Evolutionary conservation across 2,113 vertebrate species (phyloP).

Genomic region (Lepus americanus): DNA sequence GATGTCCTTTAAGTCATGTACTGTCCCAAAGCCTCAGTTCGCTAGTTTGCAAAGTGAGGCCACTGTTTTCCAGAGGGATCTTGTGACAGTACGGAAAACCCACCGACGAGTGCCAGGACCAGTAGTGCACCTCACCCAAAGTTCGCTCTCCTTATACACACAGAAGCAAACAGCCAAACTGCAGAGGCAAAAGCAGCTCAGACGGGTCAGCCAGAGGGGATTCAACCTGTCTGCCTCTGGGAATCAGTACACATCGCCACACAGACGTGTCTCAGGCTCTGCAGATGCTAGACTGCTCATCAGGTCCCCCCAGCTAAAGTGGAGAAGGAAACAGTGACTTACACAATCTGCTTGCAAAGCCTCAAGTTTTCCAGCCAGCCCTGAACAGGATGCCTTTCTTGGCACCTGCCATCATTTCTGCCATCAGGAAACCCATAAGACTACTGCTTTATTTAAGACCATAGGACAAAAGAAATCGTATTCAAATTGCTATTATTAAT

Average conservation of each 20-base stretch:
- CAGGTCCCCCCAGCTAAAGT: background rate
- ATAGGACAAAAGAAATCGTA: conserved; percentile 83
- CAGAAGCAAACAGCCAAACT: background rate
- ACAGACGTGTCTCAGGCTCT: background rate
- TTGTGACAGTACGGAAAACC: background rate
- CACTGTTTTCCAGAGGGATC: background rate
- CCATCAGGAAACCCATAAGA: conserved; percentile 50
- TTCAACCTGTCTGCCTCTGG: background rate
- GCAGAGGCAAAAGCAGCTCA: background rate
- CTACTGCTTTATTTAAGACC: conserved; percentile 71
- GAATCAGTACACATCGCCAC: background rate
- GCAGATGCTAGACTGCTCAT: background rate
- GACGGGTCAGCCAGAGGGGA: rapidly evolving
- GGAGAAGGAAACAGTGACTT: background rate
- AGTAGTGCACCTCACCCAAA: too few species aligned
- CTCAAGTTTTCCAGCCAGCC: conserved; percentile 8
- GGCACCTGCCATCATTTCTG: background rate
- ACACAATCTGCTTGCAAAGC: background rate
- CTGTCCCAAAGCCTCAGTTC: background rate
- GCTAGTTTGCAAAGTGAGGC: background rate
- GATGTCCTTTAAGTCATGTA: background rate
- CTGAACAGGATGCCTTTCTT: background rate
- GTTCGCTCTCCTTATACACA: too few species aligned
- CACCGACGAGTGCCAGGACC: background rate
- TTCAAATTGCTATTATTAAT: conserved; percentile 81